Conservation (phyloP, 2,797 vertebrate genomes). For the Pipistrellus pygmaeus region DNA sequence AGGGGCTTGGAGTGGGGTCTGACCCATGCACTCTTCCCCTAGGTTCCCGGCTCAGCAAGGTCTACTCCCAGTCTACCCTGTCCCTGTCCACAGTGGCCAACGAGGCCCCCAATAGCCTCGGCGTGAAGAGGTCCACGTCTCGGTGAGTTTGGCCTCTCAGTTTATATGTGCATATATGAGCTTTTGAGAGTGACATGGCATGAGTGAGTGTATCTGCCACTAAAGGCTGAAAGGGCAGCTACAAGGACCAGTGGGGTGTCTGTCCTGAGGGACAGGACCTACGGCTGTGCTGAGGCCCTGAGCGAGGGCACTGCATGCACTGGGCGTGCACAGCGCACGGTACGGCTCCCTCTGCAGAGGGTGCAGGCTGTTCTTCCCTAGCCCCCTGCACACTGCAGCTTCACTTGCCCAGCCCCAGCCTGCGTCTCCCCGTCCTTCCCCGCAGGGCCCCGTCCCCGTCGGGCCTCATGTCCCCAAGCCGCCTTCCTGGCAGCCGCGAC, state of each 20-base stretch:
- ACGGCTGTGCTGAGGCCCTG: not conserved
- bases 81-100: slow-evolving; percentile 94
- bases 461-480: slow-evolving; percentile 92
- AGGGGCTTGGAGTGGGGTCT: not conserved
- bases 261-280: not conserved
- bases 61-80: slow-evolving; percentile 95
- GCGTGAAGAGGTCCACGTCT: slow-evolving; percentile 85
- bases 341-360: rapidly evolving
- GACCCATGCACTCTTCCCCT: not conserved
- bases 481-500: slow-evolving; percentile 90
- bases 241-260: rapidly evolving
- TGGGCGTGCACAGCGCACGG: rapidly evolving
- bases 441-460: slow-evolving; percentile 93
- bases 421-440: not conserved
- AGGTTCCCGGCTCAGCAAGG: slow-evolving; percentile 93
- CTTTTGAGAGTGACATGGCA: not conserved
- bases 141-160: slow-evolving; percentile 68
- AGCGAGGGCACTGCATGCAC: too few relatives aligned
- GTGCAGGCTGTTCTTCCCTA: not conserved
- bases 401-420: not conserved
- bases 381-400: not conserved
- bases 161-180: not conserved
- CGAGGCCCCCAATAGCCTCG: slow-evolving; percentile 89
- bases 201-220: rapidly evolving
- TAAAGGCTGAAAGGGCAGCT: not conserved